Evolutionary conservation across 2,888 invertebrate genomes (phyloP).

Genomic region (Lutraria lutraria): DNA sequence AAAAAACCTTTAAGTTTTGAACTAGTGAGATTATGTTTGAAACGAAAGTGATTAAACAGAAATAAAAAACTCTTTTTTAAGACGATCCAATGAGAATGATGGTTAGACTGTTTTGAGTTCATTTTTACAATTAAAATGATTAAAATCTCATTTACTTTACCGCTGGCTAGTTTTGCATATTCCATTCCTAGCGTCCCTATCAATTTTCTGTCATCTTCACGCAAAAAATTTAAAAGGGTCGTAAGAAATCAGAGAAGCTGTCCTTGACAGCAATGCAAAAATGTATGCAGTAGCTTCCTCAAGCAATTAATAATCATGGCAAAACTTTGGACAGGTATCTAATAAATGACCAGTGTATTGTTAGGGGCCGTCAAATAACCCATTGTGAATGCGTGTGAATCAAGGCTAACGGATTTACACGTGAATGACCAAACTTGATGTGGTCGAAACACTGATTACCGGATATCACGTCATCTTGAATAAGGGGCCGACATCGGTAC

Average conservation of each 20-base stretch:
- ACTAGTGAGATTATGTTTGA: no score
- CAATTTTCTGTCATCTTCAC: slow-evolving; percentile 40
- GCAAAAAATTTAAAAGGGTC: slow-evolving; percentile 4
- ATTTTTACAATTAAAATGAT: slow-evolving; percentile 39
- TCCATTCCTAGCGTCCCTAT: slow-evolving; percentile 30
- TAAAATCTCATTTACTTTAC: slow-evolving; percentile 26
- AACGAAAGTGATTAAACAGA: no score
- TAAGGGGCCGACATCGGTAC: slow-evolving; percentile 38
- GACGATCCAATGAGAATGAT: no score
- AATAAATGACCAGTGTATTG: slow-evolving; percentile 47
- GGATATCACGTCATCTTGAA: slow-evolving; percentile 61
- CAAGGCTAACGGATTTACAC: slow-evolving; percentile 63
- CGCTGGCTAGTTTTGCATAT: slow-evolving; percentile 15
- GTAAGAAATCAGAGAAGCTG: slow-evolving; percentile 24
- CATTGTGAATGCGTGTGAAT: slow-evolving; percentile 48
- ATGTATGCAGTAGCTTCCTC: slow-evolving; percentile 48
- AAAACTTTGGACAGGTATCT: slow-evolving; percentile 39
- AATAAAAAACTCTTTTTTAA: no score
- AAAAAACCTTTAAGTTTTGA: no score
- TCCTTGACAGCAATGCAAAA: slow-evolving; percentile 35
- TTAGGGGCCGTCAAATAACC: slow-evolving; percentile 19
- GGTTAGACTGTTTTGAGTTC: background rate
- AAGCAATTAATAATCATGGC: slow-evolving; percentile 43
- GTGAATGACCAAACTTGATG: slow-evolving; percentile 58
- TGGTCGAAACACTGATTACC: slow-evolving; percentile 45